Base-by-base conservation (phyloP, 1,140 invertebrate species). In the Battus philenor region DNA sequence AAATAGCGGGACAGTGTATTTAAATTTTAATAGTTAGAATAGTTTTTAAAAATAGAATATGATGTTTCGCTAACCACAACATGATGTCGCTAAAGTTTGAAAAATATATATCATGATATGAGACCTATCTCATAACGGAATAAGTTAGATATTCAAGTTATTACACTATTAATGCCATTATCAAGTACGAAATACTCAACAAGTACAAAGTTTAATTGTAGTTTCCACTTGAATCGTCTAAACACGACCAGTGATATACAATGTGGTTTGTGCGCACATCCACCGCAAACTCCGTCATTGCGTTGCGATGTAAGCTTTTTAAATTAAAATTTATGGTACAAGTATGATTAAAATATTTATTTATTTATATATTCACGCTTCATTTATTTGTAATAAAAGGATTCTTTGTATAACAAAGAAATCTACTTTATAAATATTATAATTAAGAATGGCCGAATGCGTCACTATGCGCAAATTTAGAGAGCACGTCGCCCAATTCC, bases 281-380 rank as follows among this genome's bases (percentile, higher is more conserved):
- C 50, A 59, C 54, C 45, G 47, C 34, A 32, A 59, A 50, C 54
- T 54, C 30, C 36, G 39, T 57, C 44, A 24, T 34, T 44, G 45
- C 41, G 39, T 56, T 62, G 56, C 62, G 68, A 66, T 59, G 68
- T 63, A 68, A 66, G 51, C 52, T 58, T 38, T 44, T 53, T 51
- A 50, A 44, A 70, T 65, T 66, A 59, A 64, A 65, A 61, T 48
- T n/a, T 24, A 47, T 18, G 18, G 20, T 20, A 20, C n/a, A 9
- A 30, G 18, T 22, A 10, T 29, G 12, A 27, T 9, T 30, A n/a
- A 30, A 31, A 44, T 30, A 11, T 6, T 16, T 20, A 31, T 12
- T 7, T 8, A 15, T 32, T 12, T 16, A 2, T 27, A 45, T 18
- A 20, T 20, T 20, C 18, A 3, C 18, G 2, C 6, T 20, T 20